A percentile compares a stretch with the other conserved stretches of the same genome.
Conservation (phyloP, 2,113 vertebrate genomes). For the Hucho hucho region DNA sequence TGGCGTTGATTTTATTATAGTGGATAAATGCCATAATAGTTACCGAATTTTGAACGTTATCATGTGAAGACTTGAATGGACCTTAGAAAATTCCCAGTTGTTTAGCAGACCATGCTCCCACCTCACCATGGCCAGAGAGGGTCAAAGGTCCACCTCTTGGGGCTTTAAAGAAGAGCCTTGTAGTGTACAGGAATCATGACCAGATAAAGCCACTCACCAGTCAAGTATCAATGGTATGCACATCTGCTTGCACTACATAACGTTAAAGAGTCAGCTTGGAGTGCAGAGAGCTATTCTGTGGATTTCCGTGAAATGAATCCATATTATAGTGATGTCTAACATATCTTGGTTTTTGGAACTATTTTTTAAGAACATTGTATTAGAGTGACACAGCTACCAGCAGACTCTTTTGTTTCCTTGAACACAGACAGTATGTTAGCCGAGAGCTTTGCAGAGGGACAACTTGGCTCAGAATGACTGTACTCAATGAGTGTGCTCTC, state of each 20-base stretch:
- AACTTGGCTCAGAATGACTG: constrained; percentile 9
- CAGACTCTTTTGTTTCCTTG: not conserved
- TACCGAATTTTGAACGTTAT: not conserved
- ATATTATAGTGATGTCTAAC: not conserved
- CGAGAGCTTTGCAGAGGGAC: not conserved
- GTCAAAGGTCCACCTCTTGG: not conserved
- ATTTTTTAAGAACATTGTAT: not conserved
- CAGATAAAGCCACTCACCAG: not conserved
- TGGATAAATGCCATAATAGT: not conserved
- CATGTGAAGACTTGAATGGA: not conserved
- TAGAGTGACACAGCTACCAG: not conserved
- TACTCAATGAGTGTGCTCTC: constrained; percentile 19
- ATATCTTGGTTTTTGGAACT: not conserved
- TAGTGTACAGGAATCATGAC: not conserved
- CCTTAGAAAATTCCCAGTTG: not conserved
- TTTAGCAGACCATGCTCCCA: not conserved
- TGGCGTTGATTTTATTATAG: not conserved
- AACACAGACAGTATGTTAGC: not conserved
- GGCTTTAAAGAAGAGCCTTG: not conserved
- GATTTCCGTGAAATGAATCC: constrained; percentile 2
- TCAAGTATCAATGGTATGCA: not conserved
- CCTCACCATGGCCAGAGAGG: not conserved
- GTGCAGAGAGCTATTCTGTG: constrained; percentile 8
- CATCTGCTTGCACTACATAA: not conserved
- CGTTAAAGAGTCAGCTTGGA: not conserved